These are phyloP conservation scores for Pantherophis alleghaniensis DNA, from an alignment of 2,797 vertebrate species.

Conservation along the genomic window DNA sequence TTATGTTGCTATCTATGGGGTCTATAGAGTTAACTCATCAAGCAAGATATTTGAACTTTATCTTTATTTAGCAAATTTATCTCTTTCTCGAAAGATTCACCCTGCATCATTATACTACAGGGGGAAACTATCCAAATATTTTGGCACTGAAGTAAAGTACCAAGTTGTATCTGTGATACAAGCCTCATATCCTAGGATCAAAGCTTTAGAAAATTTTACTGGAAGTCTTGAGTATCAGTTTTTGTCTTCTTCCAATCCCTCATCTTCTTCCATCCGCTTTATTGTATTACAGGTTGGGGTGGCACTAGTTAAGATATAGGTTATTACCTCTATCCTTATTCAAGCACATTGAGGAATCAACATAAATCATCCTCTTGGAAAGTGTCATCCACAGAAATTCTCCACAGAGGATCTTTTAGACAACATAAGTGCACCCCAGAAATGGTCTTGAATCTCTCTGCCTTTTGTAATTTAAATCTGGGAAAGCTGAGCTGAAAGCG, in stretches of 20 bases:
- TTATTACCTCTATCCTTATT: not conserved
- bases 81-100: too few relatives aligned
- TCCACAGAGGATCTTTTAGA: not conserved
- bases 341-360: not conserved
- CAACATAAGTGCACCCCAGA: not conserved
- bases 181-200: too few relatives aligned
- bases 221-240: not conserved
- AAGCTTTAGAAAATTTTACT: not conserved
- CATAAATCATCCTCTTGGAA: not conserved
- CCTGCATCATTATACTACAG: too few relatives aligned
- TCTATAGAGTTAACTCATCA: too few relatives aligned
- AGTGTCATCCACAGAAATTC: not conserved
- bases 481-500: not conserved
- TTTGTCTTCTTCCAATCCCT: not conserved
- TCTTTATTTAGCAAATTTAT: too few relatives aligned
- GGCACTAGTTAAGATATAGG: not conserved
- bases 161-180: too few relatives aligned
- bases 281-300: not conserved
- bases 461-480: not conserved
- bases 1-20: too few relatives aligned
- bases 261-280: not conserved
- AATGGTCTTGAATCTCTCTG: not conserved
- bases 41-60: too few relatives aligned
- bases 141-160: too few relatives aligned
- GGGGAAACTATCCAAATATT: too few relatives aligned